phyloP scores from a whole-genome alignment of 1,140 invertebrate genomes.

The Drosophila murphyi region DNA sequence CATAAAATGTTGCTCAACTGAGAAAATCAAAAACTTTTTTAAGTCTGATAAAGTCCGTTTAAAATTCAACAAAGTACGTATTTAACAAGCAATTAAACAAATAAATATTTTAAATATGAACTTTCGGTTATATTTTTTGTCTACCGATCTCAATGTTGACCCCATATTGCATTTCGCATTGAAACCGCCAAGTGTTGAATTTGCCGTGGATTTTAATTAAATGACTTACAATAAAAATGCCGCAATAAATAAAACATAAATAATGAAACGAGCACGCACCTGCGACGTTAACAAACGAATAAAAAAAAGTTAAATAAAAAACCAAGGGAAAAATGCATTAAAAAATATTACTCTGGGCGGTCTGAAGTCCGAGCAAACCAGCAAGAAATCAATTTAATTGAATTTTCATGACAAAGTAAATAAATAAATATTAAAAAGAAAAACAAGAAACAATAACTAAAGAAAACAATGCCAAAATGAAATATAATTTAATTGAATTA shows the following conservation, averaged over 20 bases:
- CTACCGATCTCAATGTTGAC: too few relatives aligned
- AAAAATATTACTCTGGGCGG: background rate
- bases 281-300: constrained; percentile 7
- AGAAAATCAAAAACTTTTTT: background rate
- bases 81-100: background rate
- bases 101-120: too few relatives aligned
- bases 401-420: constrained; percentile 23
- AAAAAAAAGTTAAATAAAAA: constrained; percentile 35
- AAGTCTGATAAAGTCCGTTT: constrained; percentile 17
- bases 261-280: background rate
- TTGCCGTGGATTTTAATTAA: constrained; percentile 53
- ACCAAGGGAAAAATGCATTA: constrained; percentile 3
- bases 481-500: constrained; percentile 42
- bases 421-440: background rate
- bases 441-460: background rate
- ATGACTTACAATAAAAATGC: constrained; percentile 44
- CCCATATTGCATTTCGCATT: background rate
- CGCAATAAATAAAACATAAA: constrained; percentile 51
- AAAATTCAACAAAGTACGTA: constrained; percentile 3
- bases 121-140: too few relatives aligned
- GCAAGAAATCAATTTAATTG: constrained; percentile 52
- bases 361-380: constrained; percentile 1
- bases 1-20: background rate
- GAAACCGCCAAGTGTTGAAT: background rate
- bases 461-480: constrained; percentile 64